These are phyloP conservation scores for Eupleurogrammus muticus DNA, from an alignment of 2,797 vertebrate species.

Conservation along the genomic window DNA sequence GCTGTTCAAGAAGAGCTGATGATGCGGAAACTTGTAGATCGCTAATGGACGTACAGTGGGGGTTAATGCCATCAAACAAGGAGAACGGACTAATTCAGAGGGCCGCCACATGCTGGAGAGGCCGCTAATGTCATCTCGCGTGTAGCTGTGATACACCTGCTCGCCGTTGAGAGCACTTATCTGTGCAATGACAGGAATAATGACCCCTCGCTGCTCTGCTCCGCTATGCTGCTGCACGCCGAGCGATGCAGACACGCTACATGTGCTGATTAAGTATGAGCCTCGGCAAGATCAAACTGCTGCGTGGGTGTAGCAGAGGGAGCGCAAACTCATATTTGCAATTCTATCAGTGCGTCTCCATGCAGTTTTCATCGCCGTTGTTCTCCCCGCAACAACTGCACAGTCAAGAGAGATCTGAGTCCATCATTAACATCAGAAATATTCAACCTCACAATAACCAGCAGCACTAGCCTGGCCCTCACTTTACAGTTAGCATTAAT, in stretches of 20 bases:
- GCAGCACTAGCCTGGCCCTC: neutral
- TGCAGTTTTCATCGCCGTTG: conserved; percentile 4
- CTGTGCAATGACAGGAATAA: neutral
- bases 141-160: neutral
- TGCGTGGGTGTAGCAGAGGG: conserved; percentile 6
- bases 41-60: neutral
- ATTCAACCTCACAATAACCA: neutral
- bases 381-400: neutral
- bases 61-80: neutral
- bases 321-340: conserved; percentile 6
- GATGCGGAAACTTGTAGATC: neutral
- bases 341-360: conserved; percentile 4
- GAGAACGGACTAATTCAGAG: neutral
- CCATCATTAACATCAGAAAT: neutral
- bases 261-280: neutral
- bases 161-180: neutral
- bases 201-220: neutral
- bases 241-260: neutral
- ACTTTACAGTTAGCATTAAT: neutral
- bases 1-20: neutral
- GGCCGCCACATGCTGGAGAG: neutral
- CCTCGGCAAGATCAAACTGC: neutral
- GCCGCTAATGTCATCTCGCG: neutral
- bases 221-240: neutral
- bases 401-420: neutral